Evolutionary conservation across 2,113 vertebrate species (phyloP), one percentile per base, ranked within the genome.

Genomic region (Arvicanthis niloticus): DNA sequence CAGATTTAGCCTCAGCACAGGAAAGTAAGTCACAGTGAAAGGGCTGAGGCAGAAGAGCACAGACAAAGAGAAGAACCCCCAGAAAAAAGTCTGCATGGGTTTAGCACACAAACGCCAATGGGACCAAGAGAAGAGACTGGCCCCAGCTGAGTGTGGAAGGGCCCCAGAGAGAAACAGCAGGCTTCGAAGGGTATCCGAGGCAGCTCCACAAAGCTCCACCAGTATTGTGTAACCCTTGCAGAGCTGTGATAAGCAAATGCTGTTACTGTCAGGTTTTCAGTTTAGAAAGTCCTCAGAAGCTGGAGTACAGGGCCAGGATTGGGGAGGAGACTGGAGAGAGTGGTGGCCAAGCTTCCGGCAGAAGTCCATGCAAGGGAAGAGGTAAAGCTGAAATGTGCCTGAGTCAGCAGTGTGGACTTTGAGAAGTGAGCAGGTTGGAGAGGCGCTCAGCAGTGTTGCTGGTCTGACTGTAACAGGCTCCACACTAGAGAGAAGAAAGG

Each of bases 141-240:
- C 5, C 24, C 11, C 34, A 40, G 31, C 2, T 12, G 40, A 86
- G 24, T 17, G 53, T 48, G 45, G 58, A 42, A 26, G 24, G 40
- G 16, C 13, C 37, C 0, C 4, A 3, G 8, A 34, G 42, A 26
- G 24, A 13, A 11, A 45, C 85, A 0, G 16, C n/a, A 42, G 31
- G 37, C 48, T 45, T 40, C 11, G 0, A 0, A 68, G 76, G 70
- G 42, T 4, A 29, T 56, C 40, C 4, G 6, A 7, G 58, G 60
- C 29, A 7, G 15, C 4, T 72, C 60, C 56, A 24, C 17, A 12
- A 1, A 0, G 15, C 31, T 10, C 48, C 56, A 42, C 21, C 56
- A 42, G 3, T 4, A 13, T 16, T 8, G 0, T 21, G 4, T 12
- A 37, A 29, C 8, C 19, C 42, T 0, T 7, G 8, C 21, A 3